Base-by-base conservation (phyloP, 2,113 vertebrate species). In the Nematolebias whitei region DNA sequence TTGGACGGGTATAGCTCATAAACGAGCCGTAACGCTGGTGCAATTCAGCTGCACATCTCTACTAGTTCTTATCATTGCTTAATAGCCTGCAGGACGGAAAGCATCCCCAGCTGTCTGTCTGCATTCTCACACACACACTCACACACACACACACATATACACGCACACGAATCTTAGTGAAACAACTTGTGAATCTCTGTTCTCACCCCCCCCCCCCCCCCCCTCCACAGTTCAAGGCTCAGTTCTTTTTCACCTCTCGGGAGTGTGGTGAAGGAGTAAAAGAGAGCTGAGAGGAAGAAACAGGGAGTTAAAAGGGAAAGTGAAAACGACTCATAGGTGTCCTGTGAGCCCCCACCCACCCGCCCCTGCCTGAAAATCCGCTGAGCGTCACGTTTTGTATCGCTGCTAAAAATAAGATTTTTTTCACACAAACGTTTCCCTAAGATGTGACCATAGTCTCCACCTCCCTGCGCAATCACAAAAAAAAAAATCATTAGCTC, bases 1-100 rank as follows among this genome's bases (percentile, higher is more conserved):
- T 87, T 88, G 83, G 84, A 85, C 75, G 71, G 56, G 60, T 71
- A 82, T 75, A 84, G 86, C 69, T 77, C 86, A 88, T 89, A 87
- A 91, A 91, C 12, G 85, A 82, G 76, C 79, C 74, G 72, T 79
- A 84, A 88, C 67, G 73, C 82, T 69, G 77, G 23, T 86, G 77
- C 62, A 56, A 41, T 75, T 74, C 82, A 87, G 78, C 70, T 68
- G 76, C 64, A 26, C 69, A 82, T 65, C 56, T 63, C 62, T 59
- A 35, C 56, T 54, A 64, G 64, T 82, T 85, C 84, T 76, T 56
- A 82, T 70, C 71, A 64, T 45, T 82, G 63, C 49, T 87, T 89
- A 83, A 76, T 54, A 47, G 80, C 76, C 77, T 68, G 68, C 77
- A 71, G 82, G 79, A 78, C 70, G 60, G 67, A 65, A 45, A 62